phyloP scores from a whole-genome alignment of 2,113 vertebrate species.

The Brachirus orientalis region DNA sequence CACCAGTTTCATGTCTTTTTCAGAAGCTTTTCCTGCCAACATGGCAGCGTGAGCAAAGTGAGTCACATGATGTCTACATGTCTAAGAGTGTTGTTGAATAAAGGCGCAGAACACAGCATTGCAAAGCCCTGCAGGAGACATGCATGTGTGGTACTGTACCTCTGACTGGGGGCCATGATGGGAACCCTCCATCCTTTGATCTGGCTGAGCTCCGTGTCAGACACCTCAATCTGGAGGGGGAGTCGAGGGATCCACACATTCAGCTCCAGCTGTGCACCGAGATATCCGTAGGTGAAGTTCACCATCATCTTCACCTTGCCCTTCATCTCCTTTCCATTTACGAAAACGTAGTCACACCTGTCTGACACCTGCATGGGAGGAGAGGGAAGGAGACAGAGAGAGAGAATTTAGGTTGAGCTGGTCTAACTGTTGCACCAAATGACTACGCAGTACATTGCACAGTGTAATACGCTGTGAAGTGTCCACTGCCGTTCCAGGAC shows the following conservation, averaged over 20 bases:
- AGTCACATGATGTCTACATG: no score
- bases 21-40: no score
- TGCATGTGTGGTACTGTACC: slow-evolving; percentile 75
- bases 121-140: neutral
- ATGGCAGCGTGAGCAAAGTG: no score
- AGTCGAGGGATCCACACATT: slow-evolving; percentile 95
- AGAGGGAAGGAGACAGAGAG: slow-evolving; percentile 30
- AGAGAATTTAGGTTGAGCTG: slow-evolving; percentile 18
- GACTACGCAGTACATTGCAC: slow-evolving; percentile 53
- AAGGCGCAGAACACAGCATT: neutral
- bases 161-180: slow-evolving; percentile 81
- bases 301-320: slow-evolving; percentile 88
- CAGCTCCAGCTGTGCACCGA: slow-evolving; percentile 88
- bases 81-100: no score
- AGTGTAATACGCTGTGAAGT: slow-evolving; percentile 22
- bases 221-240: slow-evolving; percentile 95
- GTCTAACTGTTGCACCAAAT: slow-evolving; percentile 22
- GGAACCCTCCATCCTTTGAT: slow-evolving; percentile 96
- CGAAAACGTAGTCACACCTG: slow-evolving; percentile 93
- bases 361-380: slow-evolving; percentile 88
- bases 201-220: slow-evolving; percentile 95
- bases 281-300: slow-evolving; percentile 93
- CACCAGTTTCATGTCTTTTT: no score
- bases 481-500: slow-evolving; percentile 6
- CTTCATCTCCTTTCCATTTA: slow-evolving; percentile 97